Percentiles rank a stretch among this genome's conserved stretches.
These are phyloP conservation scores for Muscidifurax raptorellus DNA, from an alignment of 1,140 invertebrate genomes.

Conservation along the genomic window DNA sequence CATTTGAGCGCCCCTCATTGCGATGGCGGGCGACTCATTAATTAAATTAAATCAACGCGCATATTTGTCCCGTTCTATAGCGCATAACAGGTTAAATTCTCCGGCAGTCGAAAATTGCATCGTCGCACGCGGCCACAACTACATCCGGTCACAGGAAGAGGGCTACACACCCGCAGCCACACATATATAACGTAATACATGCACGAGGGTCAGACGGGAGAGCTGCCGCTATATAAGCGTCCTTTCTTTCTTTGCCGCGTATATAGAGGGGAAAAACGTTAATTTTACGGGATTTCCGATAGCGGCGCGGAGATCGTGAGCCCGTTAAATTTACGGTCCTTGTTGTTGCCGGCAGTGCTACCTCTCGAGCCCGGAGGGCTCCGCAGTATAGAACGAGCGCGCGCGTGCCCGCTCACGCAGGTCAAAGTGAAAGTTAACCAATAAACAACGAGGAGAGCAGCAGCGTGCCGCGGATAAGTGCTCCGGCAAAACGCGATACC, in stretches of 20 bases:
- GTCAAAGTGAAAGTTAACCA: conserved; percentile 47
- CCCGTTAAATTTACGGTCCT: conserved; percentile 39
- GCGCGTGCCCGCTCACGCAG: conserved; percentile 16
- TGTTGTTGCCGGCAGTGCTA: background rate
- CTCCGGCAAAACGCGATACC: background rate
- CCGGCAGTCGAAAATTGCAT: background rate
- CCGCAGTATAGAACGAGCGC: background rate
- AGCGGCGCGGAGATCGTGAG: conserved; percentile 29
- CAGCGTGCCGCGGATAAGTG: conserved; percentile 13
- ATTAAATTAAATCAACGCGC: too few relatives aligned
- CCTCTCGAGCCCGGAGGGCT: too few relatives aligned
- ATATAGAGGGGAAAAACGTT: conserved; percentile 13
- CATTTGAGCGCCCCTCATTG: too few relatives aligned
- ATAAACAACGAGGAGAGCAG: conserved; percentile 37
- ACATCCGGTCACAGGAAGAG: conserved; percentile 20
- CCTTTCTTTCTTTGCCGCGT: background rate
- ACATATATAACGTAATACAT: too few relatives aligned
- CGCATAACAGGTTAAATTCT: too few relatives aligned
- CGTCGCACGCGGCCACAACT: conserved; percentile 3
- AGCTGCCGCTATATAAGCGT: too few relatives aligned
- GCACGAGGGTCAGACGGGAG: too few relatives aligned
- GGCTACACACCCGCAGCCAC: background rate
- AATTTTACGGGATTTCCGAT: conserved; percentile 52
- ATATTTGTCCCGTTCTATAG: too few relatives aligned
- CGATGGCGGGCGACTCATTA: too few relatives aligned